Evolutionary conservation across 2,113 vertebrate species (phyloP).

Genomic region (Salvelinus namaycush): DNA sequence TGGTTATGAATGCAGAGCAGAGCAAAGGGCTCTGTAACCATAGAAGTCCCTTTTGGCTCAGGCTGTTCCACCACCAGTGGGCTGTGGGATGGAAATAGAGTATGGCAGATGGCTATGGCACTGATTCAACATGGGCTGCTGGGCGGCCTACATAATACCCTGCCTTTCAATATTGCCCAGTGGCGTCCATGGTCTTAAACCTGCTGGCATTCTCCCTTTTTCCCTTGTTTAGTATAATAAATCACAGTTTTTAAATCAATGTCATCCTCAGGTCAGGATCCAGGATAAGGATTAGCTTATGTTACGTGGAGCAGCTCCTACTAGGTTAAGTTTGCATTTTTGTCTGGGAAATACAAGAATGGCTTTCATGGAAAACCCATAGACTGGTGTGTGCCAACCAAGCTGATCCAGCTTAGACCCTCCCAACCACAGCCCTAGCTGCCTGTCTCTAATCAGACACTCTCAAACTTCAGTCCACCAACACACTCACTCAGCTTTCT

Average conservation of each 20-base stretch:
- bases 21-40: conserved; percentile 16
- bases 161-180: conserved; percentile 51
- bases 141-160: conserved; percentile 45
- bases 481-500: conserved; percentile 23
- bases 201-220: conserved; percentile 38
- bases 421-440: conserved; percentile 27
- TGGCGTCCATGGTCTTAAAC: conserved; percentile 44
- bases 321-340: conserved; percentile 29
- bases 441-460: conserved; percentile 36
- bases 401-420: conserved; percentile 51
- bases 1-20: neutral
- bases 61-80: conserved; percentile 35
- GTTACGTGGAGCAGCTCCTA: conserved; percentile 14
- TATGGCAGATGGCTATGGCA: conserved; percentile 65
- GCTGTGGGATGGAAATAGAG: conserved; percentile 59
- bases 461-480: conserved; percentile 36
- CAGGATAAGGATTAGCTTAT: conserved; percentile 14
- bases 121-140: conserved; percentile 54
- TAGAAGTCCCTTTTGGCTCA: conserved; percentile 31
- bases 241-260: conserved; percentile 31
- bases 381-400: conserved; percentile 35
- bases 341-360: conserved; percentile 34
- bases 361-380: conserved; percentile 37
- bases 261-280: neutral
- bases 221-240: conserved; percentile 27